These are phyloP conservation scores for Drosophila parvula DNA, from an alignment of 1,140 invertebrate species.

Conservation along the genomic window DNA sequence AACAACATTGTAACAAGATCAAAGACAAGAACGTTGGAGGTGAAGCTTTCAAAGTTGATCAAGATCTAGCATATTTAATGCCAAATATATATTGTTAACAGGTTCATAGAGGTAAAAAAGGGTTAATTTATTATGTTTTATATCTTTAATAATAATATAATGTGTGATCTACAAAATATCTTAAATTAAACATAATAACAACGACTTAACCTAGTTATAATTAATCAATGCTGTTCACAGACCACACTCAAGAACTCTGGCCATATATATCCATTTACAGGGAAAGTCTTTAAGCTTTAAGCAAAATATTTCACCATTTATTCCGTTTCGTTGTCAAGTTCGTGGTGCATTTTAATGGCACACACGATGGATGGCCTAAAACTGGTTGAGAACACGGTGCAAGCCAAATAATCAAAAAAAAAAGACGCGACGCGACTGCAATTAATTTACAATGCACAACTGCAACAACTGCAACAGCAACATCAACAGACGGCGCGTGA, in stretches of 20 bases:
- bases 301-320: constrained; percentile 37
- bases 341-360: constrained; percentile 75
- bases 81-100: background rate
- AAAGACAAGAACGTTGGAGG: constrained; percentile 25
- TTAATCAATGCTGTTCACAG: background rate
- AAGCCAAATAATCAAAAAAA: constrained; percentile 28
- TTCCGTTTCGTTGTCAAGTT: constrained; percentile 65
- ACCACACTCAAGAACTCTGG: constrained; percentile 2
- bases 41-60: background rate
- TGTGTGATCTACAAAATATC: background rate
- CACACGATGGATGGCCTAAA: constrained; percentile 70
- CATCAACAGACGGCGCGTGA: constrained; percentile 61
- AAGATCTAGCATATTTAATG: background rate
- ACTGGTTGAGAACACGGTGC: constrained; percentile 61
- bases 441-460: constrained; percentile 74
- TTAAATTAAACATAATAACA: background rate
- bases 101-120: background rate
- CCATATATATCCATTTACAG: constrained; percentile 28
- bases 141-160: background rate
- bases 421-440: constrained; percentile 72
- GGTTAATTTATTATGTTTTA: background rate
- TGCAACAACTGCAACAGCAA: constrained; percentile 36
- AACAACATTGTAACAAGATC: constrained; percentile 42
- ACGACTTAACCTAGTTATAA: background rate
- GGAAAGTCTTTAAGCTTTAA: constrained; percentile 41